These are phyloP conservation scores for Rhynchomys soricoides DNA, from an alignment of 2,113 vertebrate species.

Conservation along the genomic window DNA sequence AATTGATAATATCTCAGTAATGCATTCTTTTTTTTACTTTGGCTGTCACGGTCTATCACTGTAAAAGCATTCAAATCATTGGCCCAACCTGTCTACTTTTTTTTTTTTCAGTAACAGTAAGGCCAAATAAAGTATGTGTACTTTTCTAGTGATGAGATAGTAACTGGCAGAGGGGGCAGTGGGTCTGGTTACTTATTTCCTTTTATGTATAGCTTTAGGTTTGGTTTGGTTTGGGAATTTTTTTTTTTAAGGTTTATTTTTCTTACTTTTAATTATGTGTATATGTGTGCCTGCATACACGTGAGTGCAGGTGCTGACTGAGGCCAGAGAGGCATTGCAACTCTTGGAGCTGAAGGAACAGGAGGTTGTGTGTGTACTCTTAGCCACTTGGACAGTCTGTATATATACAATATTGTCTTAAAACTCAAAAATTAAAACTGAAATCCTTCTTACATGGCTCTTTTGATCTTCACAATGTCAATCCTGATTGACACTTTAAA, in stretches of 20 bases:
- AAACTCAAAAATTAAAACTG: slow-evolving; percentile 76
- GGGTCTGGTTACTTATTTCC: slow-evolving; percentile 74
- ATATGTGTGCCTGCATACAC: background rate
- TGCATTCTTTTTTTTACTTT: slow-evolving; percentile 88
- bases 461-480: slow-evolving; percentile 33
- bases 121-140: slow-evolving; percentile 77
- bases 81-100: slow-evolving; percentile 84
- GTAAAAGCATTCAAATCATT: slow-evolving; percentile 85
- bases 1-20: slow-evolving; percentile 84
- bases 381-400: background rate
- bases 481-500: slow-evolving; percentile 17
- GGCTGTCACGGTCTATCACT: slow-evolving; percentile 89
- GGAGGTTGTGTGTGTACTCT: background rate
- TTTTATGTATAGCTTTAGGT: background rate
- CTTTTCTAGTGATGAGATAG: slow-evolving; percentile 80
- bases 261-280: background rate
- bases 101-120: slow-evolving; percentile 84
- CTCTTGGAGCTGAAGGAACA: background rate
- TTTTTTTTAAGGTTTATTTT: background rate
- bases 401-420: slow-evolving; percentile 67
- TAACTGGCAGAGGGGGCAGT: slow-evolving; percentile 67
- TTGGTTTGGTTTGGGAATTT: background rate
- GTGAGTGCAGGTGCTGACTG: background rate
- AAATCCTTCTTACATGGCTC: slow-evolving; percentile 28
- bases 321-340: background rate